These are phyloP conservation scores for Drosophila recens DNA, from an alignment of 2,888 invertebrate genomes.

Conservation along the genomic window DNA sequence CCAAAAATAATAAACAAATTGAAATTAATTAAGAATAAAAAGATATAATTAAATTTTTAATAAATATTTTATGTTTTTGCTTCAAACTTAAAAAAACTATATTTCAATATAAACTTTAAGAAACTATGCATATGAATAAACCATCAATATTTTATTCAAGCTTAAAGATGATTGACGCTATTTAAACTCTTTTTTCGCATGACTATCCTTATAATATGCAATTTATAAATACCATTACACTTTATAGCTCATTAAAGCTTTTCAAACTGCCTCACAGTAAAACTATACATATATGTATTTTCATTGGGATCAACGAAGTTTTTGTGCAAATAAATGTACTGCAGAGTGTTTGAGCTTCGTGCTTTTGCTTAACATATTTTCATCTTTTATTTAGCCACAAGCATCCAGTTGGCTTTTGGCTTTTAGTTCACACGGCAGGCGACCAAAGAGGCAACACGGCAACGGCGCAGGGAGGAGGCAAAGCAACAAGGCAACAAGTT, in stretches of 20 bases:
- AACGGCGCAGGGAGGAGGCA: slow-evolving; percentile 27
- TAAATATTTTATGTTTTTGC: too few species aligned
- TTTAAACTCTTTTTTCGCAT: neutral
- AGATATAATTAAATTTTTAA: too few species aligned
- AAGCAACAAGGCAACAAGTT: slow-evolving; percentile 63
- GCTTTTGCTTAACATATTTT: neutral
- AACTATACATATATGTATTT: neutral
- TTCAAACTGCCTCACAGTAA: neutral
- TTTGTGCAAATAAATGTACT: neutral
- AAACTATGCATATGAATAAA: neutral
- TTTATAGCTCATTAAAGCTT: neutral
- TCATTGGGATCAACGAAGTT: neutral
- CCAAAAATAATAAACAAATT: too few species aligned
- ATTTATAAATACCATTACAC: neutral
- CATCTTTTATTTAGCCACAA: slow-evolving; percentile 55
- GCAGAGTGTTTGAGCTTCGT: slow-evolving; percentile 49
- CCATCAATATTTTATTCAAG: neutral
- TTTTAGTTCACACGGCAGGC: slow-evolving; percentile 78
- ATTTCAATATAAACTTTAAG: too few species aligned
- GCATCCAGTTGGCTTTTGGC: slow-evolving; percentile 73
- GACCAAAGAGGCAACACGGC: slow-evolving; percentile 50
- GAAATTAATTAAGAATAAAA: too few species aligned
- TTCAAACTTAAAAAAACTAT: too few species aligned
- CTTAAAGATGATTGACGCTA: neutral
- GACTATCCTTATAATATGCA: neutral